Evolutionary conservation across 1,140 invertebrate species (phyloP).

Genomic region (Calliopsis andreniformis): DNA sequence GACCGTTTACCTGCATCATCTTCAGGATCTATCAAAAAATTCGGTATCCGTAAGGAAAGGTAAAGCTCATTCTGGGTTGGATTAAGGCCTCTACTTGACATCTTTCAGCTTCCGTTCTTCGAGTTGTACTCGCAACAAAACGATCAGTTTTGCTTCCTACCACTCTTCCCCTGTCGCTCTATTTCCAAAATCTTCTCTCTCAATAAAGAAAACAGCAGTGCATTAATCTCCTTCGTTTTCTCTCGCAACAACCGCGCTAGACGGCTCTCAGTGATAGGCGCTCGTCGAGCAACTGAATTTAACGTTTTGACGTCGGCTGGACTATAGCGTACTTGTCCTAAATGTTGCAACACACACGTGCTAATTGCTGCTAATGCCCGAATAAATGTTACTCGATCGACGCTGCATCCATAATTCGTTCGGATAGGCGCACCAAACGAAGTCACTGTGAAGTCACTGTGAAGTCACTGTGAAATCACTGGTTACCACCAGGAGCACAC

Average conservation of each 20-base stretch:
- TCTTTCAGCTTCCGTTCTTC: slow-evolving; percentile 41
- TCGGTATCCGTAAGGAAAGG: slow-evolving; percentile 62
- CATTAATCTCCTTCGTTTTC: background rate
- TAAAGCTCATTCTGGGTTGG: slow-evolving; percentile 65
- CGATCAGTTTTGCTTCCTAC: background rate
- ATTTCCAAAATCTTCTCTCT: background rate
- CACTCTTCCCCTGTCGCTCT: no score
- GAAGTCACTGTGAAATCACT: no score
- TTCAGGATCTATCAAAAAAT: slow-evolving; percentile 73
- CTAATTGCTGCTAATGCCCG: slow-evolving; percentile 1
- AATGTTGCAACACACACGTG: background rate
- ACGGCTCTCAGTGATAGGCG: background rate
- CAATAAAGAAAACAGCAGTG: background rate
- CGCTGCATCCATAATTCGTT: no score
- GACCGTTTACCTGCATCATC: slow-evolving; percentile 68
- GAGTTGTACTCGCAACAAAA: background rate
- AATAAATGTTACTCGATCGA: background rate
- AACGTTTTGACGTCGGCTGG: background rate
- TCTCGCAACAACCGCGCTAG: background rate
- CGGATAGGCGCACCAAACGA: no score
- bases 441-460: background rate
- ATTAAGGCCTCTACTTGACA: slow-evolving; percentile 78
- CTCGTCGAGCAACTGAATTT: slow-evolving; percentile 16
- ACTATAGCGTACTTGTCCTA: background rate
- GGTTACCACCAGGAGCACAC: background rate